These are phyloP conservation scores for Rhagium mordax DNA, from an alignment of 2,888 invertebrate species.

Conservation along the genomic window DNA sequence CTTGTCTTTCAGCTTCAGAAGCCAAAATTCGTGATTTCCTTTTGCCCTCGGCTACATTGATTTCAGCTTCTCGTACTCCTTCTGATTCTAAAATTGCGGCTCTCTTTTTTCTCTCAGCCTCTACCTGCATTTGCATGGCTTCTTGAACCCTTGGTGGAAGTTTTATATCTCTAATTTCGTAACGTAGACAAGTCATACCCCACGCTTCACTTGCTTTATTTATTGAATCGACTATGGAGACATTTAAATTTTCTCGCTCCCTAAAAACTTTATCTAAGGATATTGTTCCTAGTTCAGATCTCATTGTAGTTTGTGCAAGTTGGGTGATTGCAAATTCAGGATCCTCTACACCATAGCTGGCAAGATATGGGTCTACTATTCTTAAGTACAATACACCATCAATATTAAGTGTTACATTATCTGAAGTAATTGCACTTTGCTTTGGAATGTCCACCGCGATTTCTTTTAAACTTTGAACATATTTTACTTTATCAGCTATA, in stretches of 20 bases:
- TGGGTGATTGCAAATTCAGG: constrained; percentile 99
- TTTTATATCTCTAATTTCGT: constrained; percentile 93
- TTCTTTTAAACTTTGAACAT: constrained; percentile 99
- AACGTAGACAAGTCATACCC: constrained; percentile 97
- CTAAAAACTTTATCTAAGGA: constrained; percentile 96
- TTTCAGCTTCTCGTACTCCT: constrained; percentile 91
- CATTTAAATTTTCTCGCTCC: constrained; percentile 96
- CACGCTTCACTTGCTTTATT: constrained; percentile 99
- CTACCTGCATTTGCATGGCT: constrained; percentile 99
- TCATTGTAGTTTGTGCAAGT: constrained; percentile 99
- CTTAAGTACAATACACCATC: constrained; percentile 97
- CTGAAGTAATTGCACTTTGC: constrained; percentile 97
- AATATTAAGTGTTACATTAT: constrained; percentile 96
- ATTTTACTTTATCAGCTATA: constrained; percentile 92
- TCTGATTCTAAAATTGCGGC: constrained; percentile 98
- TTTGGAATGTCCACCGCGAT: constrained; percentile 99
- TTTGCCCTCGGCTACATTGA: constrained; percentile 98
- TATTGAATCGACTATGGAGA: constrained; percentile 94
- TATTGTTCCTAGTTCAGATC: constrained; percentile 98
- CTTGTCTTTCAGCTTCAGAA: constrained; percentile 94
- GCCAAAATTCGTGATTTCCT: constrained; percentile 91
- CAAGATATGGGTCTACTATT: constrained; percentile 93
- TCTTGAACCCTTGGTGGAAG: constrained; percentile 94
- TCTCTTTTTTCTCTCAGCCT: constrained; percentile 96
- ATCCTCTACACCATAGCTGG: constrained; percentile 98